Percentiles rank a stretch among this genome's conserved stretches.
phyloP scores from a whole-genome alignment of 2,113 vertebrate genomes.

The Labeo catla region DNA sequence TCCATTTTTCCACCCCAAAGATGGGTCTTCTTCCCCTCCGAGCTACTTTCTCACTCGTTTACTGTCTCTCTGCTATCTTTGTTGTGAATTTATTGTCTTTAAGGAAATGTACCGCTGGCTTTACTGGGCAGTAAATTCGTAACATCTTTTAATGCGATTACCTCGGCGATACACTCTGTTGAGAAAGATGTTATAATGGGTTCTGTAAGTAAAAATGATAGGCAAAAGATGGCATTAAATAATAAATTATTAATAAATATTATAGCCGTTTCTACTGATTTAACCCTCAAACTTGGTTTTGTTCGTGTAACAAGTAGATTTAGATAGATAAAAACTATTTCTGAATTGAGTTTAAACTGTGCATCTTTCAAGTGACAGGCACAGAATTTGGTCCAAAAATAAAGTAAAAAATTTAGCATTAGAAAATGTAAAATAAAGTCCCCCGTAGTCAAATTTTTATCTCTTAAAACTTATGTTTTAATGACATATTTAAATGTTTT shows the following conservation, averaged over 20 bases:
- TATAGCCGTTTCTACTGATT: too few species aligned
- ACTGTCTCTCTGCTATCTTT: slow-evolving; percentile 11
- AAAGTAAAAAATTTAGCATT: background rate
- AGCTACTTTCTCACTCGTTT: slow-evolving; percentile 3
- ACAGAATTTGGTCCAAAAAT: background rate
- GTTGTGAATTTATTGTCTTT: slow-evolving; percentile 12
- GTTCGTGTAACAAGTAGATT: background rate
- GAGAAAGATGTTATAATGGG: background rate
- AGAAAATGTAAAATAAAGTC: background rate
- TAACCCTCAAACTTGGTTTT: background rate
- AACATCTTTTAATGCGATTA: background rate
- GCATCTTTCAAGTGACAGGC: background rate
- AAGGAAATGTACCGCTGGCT: background rate
- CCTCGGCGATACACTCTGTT: background rate
- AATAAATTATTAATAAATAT: background rate
- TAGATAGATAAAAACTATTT: background rate
- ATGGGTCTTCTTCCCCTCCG: slow-evolving; percentile 12
- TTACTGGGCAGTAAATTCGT: background rate
- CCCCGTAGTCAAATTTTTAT: too few species aligned
- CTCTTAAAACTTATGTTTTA: too few species aligned
- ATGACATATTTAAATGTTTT: too few species aligned
- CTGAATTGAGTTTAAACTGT: background rate
- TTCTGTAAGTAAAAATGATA: background rate
- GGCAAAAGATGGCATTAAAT: background rate
- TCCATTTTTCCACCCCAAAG: slow-evolving; percentile 32